Conservation (phyloP, 2,888 invertebrate species). For the Lasioglossum vierecki region DNA sequence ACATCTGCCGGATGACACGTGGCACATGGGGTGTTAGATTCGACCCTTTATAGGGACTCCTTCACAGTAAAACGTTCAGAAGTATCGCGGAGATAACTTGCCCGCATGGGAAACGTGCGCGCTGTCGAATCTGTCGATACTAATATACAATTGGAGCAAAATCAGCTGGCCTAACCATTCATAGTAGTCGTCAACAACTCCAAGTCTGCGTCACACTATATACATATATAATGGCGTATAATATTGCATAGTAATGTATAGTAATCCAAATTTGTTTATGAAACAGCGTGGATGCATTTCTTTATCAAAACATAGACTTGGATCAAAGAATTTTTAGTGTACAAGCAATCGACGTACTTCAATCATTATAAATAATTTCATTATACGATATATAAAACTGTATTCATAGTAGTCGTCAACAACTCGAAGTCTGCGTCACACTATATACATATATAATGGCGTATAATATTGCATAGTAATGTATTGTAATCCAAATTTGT, state of each 20-base stretch:
- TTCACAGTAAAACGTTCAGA: background rate
- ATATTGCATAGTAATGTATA: no score
- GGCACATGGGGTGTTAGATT: constrained; percentile 50
- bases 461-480: background rate
- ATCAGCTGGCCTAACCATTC: background rate
- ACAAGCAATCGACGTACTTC: no score
- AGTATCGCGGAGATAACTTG: constrained; percentile 33
- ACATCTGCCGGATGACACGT: constrained; percentile 60
- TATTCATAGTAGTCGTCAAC: background rate
- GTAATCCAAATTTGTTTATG: no score
- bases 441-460: background rate
- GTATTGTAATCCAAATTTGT: no score
- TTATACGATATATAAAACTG: no score
- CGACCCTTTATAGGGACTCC: constrained; percentile 37
- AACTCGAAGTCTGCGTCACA: no score
- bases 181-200: background rate
- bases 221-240: no score
- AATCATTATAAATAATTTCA: no score
- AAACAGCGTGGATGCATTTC: no score
- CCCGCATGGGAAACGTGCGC: background rate
- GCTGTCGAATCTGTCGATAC: constrained; percentile 9
- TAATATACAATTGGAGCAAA: background rate
- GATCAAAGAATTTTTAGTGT: no score
- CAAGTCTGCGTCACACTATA: background rate
- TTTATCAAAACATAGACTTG: no score